Evolutionary conservation across 1,140 invertebrate species (phyloP), one percentile per base, ranked within the genome.

Genomic region (Panonychus citri): DNA sequence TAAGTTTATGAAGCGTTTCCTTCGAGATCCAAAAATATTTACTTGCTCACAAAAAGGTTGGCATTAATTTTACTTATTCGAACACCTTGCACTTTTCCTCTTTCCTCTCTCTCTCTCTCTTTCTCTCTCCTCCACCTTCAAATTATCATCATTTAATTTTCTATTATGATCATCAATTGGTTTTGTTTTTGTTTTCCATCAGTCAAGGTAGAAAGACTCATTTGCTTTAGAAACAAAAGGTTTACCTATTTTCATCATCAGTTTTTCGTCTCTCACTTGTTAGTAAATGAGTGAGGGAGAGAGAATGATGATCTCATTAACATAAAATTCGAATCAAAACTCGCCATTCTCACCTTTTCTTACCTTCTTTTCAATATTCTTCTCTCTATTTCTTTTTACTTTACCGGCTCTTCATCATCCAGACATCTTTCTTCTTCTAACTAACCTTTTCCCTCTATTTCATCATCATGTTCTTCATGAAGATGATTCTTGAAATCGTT

Each of bases 1-100:
- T 34, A 86, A 84, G 66, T 86, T 87, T 68, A 82, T 86, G 57
- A 78, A 81, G 13, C 50, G 59, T 8, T 61, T 63, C 39, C 53
- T 66, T 15, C 57, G 60, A 26, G 56, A 62, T 34, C 61, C 63
- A 19, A 60, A 59, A 46, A 60, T 61, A 28, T 62, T 57, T 51
- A 57, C 54, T 51, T 64, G 63, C 58, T 40, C 53, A 17, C 56
- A 64, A 57, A 54, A 61, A 27, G 63, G 62, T 64, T 37, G 27
- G 13, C 26, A 51, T 27, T 13, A 53, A 53, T 53, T n/a, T n/a
- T 34, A 7, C 30, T 34, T 21, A n/a, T 17, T 17, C 42, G 5
- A 17, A n/a, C 42, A n/a, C 42, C 19, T 21, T 43, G 17, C 21
- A n/a, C 19, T 24, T 46, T 10, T n/a, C n/a, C 19, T n/a, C 19